Evolutionary conservation across 2,113 vertebrate genomes (phyloP).

Genomic region (Elaphurus davidianus): DNA sequence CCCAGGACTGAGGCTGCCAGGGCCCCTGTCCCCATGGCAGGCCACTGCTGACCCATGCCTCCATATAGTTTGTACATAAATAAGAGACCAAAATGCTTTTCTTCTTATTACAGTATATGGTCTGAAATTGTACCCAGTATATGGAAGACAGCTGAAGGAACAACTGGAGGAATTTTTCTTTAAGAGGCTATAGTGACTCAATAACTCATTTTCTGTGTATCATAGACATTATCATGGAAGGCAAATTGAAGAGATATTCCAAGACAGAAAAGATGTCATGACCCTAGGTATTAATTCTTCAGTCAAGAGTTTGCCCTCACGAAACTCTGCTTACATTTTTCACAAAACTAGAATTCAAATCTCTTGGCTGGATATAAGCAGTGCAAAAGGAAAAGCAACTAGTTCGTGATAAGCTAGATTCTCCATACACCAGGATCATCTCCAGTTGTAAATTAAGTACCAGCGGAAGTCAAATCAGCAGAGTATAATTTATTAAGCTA

Average conservation of each 20-base stretch:
- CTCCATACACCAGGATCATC: background rate
- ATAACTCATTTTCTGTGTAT: background rate
- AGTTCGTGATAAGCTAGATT: background rate
- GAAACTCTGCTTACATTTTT: background rate
- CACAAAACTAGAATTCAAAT: background rate
- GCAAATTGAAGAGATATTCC: background rate
- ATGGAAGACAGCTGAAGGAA: background rate
- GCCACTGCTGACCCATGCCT: background rate
- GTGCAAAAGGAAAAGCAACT: background rate
- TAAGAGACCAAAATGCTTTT: background rate
- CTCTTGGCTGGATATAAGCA: background rate
- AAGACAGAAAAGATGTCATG: background rate
- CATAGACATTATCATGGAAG: background rate
- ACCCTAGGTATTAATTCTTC: background rate
- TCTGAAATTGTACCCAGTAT: background rate
- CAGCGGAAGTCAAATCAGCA: conserved; percentile 36
- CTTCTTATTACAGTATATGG: background rate
- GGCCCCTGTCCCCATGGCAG: background rate
- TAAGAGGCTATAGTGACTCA: background rate
- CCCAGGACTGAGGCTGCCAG: background rate
- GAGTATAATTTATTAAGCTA: conserved; percentile 43
- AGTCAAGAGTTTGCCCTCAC: background rate
- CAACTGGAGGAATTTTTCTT: background rate
- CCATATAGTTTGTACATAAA: background rate
- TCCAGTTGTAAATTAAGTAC: conserved; percentile 30